Percentiles rank a stretch among this genome's conserved stretches.
phyloP scores from a whole-genome alignment of 2,797 vertebrate genomes.

The Novumbra hubbsi region DNA sequence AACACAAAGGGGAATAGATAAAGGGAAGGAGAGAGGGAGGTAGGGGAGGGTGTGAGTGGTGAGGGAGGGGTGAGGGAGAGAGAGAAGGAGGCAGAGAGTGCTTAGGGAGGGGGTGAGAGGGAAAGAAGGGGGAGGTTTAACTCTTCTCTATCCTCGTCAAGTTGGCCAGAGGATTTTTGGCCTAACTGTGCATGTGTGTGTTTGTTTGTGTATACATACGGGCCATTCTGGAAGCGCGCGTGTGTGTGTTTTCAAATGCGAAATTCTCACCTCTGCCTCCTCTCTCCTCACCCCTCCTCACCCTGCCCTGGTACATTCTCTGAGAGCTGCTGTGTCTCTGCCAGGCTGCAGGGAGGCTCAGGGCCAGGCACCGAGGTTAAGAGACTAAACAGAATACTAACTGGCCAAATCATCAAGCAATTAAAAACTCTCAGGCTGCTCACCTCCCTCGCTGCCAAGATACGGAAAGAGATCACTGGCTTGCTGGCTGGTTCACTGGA shows the following conservation, averaged over 20 bases:
- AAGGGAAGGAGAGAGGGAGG: neutral
- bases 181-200: neutral
- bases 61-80: too few relatives aligned
- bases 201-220: too few relatives aligned
- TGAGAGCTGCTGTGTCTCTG: conserved; percentile 1
- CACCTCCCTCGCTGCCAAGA: neutral
- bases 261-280: neutral
- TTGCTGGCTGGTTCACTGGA: neutral
- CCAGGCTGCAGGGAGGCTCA: neutral
- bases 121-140: neutral
- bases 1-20: neutral
- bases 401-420: conserved; percentile 11
- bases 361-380: neutral
- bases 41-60: neutral
- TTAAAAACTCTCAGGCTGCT: neutral
- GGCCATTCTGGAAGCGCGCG: too few relatives aligned
- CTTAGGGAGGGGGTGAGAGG: neutral
- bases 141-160: neutral
- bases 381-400: conserved; percentile 7
- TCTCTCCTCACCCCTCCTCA: conserved; percentile 1
- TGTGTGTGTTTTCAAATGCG: neutral
- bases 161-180: neutral
- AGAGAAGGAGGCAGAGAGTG: too few relatives aligned
- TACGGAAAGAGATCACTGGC: neutral
- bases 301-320: conserved; percentile 2